These are phyloP conservation scores for Lepeophtheirus salmonis DNA, from an alignment of 1,140 invertebrate genomes.

Conservation along the genomic window DNA sequence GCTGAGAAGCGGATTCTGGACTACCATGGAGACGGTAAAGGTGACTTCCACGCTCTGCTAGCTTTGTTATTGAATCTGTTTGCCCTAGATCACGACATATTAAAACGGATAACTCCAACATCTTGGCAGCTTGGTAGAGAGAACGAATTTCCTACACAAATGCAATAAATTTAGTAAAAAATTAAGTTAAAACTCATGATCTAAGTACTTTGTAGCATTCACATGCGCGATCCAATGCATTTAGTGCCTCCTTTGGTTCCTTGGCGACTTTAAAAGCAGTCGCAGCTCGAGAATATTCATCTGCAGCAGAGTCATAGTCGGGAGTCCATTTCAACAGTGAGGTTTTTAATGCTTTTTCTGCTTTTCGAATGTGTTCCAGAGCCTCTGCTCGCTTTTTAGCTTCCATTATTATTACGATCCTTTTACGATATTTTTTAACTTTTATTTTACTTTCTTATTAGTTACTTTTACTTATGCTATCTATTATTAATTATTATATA, in stretches of 20 bases:
- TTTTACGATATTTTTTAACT: not conserved
- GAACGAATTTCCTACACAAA: not conserved
- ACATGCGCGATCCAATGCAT: not conserved
- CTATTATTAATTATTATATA: too few relatives aligned
- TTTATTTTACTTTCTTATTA: too few relatives aligned
- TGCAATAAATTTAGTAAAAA: too few relatives aligned
- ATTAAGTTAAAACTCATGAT: too few relatives aligned
- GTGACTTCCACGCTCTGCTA: conserved; percentile 3
- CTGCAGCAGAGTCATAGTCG: conserved; percentile 11
- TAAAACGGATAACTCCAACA: not conserved
- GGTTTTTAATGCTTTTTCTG: conserved; percentile 1
- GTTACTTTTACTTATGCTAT: too few relatives aligned
- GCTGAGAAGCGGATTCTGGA: conserved; percentile 7
- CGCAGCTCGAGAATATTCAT: not conserved
- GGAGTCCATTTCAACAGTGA: conserved; percentile 4
- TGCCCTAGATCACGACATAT: not conserved
- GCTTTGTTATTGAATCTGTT: not conserved
- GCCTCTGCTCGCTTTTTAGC: not conserved
- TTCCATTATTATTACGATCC: not conserved
- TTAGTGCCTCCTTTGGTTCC: not conserved
- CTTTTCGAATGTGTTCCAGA: not conserved
- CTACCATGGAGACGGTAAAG: conserved; percentile 5
- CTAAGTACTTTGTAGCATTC: conserved; percentile 4
- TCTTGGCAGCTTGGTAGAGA: conserved; percentile 1
- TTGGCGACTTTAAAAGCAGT: conserved; percentile 5